Percentiles rank a stretch among this genome's conserved stretches.
Conservation (phyloP, 1,140 invertebrate species). For the Drosophila punjabiensis region DNA sequence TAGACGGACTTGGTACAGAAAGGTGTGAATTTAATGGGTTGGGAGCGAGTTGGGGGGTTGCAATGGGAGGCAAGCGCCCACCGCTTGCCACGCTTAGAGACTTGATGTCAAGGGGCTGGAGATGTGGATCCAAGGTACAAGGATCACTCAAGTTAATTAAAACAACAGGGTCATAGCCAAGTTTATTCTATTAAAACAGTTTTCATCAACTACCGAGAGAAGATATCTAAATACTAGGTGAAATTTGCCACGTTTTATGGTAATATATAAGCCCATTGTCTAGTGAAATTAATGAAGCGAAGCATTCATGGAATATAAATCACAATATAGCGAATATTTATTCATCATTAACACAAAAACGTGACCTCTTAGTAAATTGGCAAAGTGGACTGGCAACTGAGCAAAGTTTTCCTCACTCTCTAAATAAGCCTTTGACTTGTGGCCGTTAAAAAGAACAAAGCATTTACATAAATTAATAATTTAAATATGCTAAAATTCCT, state of each 20-base stretch:
- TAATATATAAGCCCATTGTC: neutral
- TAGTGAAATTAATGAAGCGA: neutral
- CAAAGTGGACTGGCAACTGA: neutral
- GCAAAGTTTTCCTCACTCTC: neutral
- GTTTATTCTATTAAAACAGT: neutral
- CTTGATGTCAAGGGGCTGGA: neutral
- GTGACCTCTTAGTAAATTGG: constrained; percentile 3
- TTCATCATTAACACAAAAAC: constrained; percentile 4
- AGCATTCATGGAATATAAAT: neutral
- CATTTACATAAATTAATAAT: neutral
- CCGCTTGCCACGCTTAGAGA: neutral
- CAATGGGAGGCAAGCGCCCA: neutral
- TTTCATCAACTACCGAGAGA: neutral
- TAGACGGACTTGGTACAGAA: constrained; percentile 39
- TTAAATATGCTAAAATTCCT: neutral
- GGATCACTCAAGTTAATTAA: constrained; percentile 21
- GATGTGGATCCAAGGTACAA: neutral
- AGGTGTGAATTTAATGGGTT: constrained; percentile 56
- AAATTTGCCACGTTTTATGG: neutral
- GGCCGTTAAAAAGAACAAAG: neutral
- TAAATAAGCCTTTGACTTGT: neutral
- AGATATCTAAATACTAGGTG: neutral
- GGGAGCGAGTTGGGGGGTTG: neutral
- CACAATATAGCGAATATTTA: neutral
- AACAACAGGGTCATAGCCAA: neutral